Evolutionary conservation across 2,888 invertebrate genomes (phyloP).

Genomic region (Dichetophora obliterata): DNA sequence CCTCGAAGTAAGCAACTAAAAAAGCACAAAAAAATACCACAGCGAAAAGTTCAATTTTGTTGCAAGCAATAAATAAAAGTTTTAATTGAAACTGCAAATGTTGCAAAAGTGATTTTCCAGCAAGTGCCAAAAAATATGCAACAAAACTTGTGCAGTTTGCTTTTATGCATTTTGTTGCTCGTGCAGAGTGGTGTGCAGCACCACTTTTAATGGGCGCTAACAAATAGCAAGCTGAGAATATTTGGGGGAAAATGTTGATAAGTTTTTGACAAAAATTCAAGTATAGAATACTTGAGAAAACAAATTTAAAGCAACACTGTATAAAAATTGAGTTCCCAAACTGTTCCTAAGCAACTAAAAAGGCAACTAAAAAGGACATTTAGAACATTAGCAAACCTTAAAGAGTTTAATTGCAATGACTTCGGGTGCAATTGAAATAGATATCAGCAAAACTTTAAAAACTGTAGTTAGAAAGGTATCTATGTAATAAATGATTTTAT

Average conservation of each 20-base stretch:
- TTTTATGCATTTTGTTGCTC: neutral
- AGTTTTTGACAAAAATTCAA: too few species aligned
- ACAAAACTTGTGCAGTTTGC: neutral
- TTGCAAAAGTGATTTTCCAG: slow-evolving; percentile 16
- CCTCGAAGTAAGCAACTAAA: slow-evolving; percentile 12
- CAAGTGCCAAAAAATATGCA: slow-evolving; percentile 11
- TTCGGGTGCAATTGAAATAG: too few species aligned
- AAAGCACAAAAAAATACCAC: slow-evolving; percentile 16
- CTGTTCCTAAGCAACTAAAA: too few species aligned
- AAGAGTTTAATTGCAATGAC: too few species aligned
- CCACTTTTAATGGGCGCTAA: neutral
- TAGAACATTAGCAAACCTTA: too few species aligned
- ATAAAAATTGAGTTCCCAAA: too few species aligned
- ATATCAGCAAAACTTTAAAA: neutral
- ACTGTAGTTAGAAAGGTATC: too few species aligned
- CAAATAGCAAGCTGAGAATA: neutral
- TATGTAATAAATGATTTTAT: too few species aligned
- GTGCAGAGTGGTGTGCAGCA: too few species aligned
- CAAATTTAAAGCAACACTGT: too few species aligned
- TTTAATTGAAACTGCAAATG: slow-evolving; percentile 31
- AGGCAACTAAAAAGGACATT: too few species aligned
- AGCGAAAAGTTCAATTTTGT: slow-evolving; percentile 23
- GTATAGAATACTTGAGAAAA: too few species aligned
- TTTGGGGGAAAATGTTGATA: neutral
- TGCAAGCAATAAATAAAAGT: neutral